phyloP scores from a whole-genome alignment of 1,140 invertebrate genomes.

The Lerema accius region DNA sequence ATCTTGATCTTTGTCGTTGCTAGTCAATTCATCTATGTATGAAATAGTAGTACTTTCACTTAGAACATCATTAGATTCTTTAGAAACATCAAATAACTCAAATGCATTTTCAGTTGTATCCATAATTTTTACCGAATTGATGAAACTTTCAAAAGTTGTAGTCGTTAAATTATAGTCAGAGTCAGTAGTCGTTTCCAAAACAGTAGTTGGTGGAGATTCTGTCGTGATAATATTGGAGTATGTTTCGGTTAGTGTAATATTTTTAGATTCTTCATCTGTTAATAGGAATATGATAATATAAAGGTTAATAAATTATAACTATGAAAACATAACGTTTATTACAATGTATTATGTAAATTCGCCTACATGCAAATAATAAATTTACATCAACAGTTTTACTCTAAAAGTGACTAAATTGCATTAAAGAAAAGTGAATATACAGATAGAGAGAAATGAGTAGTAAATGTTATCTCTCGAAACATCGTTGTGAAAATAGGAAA shows the following conservation, averaged over 20 bases:
- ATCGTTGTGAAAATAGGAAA: neutral
- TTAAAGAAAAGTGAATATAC: neutral
- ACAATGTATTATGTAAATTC: neutral
- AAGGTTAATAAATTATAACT: conserved; percentile 47
- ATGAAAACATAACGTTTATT: conserved; percentile 15
- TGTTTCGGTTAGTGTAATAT: conserved; percentile 77
- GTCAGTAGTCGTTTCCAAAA: conserved; percentile 25
- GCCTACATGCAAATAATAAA: neutral
- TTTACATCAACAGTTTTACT: neutral
- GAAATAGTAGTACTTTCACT: neutral
- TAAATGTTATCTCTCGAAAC: neutral
- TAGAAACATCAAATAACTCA: neutral
- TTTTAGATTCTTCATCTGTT: conserved; percentile 78
- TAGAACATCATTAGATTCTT: conserved; percentile 17
- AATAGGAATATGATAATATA: conserved; percentile 71
- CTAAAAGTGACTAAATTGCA: conserved; percentile 18
- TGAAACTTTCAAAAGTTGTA: neutral
- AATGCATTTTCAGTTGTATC: conserved; percentile 5
- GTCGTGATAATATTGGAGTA: conserved; percentile 56
- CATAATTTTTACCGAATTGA: neutral
- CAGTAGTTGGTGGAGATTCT: conserved; percentile 25
- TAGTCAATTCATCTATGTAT: neutral
- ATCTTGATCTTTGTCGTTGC: conserved; percentile 3
- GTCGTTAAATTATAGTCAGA: conserved; percentile 9
- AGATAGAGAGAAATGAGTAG: neutral